phyloP scores from a whole-genome alignment of 1,140 invertebrate species.

The Drosophila sp. region DNA sequence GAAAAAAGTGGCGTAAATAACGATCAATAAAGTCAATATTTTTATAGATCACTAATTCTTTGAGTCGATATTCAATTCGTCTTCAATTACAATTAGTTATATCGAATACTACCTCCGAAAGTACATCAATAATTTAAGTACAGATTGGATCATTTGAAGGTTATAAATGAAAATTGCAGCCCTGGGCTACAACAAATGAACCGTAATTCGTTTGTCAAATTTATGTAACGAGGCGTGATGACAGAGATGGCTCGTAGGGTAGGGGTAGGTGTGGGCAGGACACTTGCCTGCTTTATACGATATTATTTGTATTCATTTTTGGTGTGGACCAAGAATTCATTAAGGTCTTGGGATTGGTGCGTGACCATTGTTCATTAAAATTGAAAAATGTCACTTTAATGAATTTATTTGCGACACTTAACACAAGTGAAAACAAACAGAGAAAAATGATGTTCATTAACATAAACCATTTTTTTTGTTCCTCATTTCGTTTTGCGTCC shows the following conservation, averaged over 20 bases:
- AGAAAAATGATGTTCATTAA: slow-evolving; percentile 79
- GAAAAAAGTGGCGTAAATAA: too few species aligned
- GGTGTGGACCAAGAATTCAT: slow-evolving; percentile 32
- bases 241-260: too few species aligned
- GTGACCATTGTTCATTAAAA: slow-evolving; percentile 64
- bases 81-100: too few species aligned
- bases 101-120: too few species aligned
- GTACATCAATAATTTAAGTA: too few species aligned
- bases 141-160: too few species aligned
- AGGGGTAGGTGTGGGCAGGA: too few species aligned
- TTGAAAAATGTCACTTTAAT: slow-evolving; percentile 81
- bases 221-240: slow-evolving; percentile 19
- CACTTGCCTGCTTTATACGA: slow-evolving; percentile 20
- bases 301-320: slow-evolving; percentile 62
- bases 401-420: slow-evolving; percentile 82
- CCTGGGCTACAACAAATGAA: slow-evolving; percentile 44
- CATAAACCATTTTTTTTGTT: slow-evolving; percentile 71
- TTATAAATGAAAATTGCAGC: not conserved
- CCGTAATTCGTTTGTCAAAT: slow-evolving; percentile 62
- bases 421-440: slow-evolving; percentile 74
- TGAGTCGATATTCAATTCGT: too few species aligned
- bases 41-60: too few species aligned
- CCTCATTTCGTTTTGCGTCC: slow-evolving; percentile 47
- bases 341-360: not conserved
- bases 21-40: too few species aligned